phyloP scores from a whole-genome alignment of 2,797 vertebrate genomes.

The Gallirallus australis region DNA sequence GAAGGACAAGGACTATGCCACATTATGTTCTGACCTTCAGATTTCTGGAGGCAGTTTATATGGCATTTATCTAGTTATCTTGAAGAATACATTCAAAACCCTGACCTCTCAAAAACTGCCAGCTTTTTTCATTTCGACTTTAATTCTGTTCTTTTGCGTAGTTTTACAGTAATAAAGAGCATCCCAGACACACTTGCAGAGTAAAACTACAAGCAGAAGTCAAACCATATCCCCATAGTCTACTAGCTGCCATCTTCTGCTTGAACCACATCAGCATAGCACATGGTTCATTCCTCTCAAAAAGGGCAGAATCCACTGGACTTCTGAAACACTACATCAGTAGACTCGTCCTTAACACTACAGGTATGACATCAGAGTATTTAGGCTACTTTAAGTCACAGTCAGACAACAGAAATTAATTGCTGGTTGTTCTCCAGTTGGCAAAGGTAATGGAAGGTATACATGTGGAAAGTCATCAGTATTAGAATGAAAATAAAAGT shows the following conservation, averaged over 20 bases:
- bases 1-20: background rate
- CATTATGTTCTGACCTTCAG: background rate
- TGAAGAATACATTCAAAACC: background rate
- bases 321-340: background rate
- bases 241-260: background rate
- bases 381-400: background rate
- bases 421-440: background rate
- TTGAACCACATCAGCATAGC: background rate
- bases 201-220: background rate
- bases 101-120: background rate
- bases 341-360: background rate
- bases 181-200: background rate
- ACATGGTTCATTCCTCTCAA: background rate
- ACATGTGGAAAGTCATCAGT: background rate
- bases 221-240: background rate
- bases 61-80: background rate
- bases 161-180: background rate
- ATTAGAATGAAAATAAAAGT: background rate
- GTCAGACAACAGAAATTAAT: background rate
- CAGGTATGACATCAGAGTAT: background rate
- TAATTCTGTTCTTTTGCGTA: background rate
- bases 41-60: background rate
- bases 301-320: background rate
- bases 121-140: background rate
- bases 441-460: background rate